These are phyloP conservation scores for Cyanistes caeruleus DNA, from an alignment of 2,113 vertebrate genomes.

Conservation along the genomic window DNA sequence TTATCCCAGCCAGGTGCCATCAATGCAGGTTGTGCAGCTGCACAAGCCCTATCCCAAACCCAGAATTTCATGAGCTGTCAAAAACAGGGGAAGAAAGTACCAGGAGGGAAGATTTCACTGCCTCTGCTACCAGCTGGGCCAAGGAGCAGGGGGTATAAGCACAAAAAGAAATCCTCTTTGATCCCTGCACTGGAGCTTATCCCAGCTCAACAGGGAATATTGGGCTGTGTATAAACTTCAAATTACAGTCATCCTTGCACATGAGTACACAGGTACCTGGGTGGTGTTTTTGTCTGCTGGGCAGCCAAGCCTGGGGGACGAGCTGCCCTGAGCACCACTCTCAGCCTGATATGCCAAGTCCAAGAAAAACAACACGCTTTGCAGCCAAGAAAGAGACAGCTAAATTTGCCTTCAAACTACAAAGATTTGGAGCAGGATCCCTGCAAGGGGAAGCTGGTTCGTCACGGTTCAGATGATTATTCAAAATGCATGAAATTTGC, in stretches of 20 bases:
- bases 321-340: not conserved
- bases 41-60: not conserved
- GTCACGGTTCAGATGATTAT: constrained; percentile 51
- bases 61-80: not conserved
- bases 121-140: not conserved
- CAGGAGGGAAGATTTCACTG: not conserved
- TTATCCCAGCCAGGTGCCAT: not conserved
- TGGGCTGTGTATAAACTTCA: not conserved
- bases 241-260: not conserved
- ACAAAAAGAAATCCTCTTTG: not conserved
- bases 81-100: not conserved
- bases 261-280: not conserved
- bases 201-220: not conserved
- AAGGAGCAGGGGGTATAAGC: not conserved
- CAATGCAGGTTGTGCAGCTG: not conserved
- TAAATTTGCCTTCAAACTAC: constrained; percentile 14
- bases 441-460: constrained; percentile 32
- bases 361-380: not conserved
- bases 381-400: not conserved
- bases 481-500: constrained; percentile 66
- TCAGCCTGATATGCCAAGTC: not conserved
- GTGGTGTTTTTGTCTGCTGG: not conserved
- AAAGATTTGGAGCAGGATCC: constrained; percentile 1
- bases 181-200: not conserved
- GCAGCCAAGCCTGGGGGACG: not conserved